These are phyloP conservation scores for Alloscopus bannaensis DNA, from an alignment of 2,888 invertebrate genomes.

Conservation along the genomic window DNA sequence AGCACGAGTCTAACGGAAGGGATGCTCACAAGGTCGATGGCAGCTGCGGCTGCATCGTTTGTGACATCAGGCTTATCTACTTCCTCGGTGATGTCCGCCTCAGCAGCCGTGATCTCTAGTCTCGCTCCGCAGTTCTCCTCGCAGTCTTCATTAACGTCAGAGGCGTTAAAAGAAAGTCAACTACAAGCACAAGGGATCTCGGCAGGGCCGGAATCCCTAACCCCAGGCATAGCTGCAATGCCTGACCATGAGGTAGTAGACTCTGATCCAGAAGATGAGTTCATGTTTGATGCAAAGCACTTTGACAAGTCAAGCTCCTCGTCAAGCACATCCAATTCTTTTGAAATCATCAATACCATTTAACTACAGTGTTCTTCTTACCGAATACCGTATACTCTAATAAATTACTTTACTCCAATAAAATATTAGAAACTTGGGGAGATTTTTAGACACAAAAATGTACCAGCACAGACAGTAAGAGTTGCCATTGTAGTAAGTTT, in stretches of 20 bases:
- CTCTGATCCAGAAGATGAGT: constrained; percentile 69
- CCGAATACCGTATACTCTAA: too few relatives aligned
- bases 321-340: constrained; percentile 67
- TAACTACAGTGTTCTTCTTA: too few relatives aligned
- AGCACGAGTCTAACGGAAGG: constrained; percentile 47
- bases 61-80: constrained; percentile 43
- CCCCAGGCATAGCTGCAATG: constrained; percentile 54
- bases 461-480: too few relatives aligned
- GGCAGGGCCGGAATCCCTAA: constrained; percentile 66
- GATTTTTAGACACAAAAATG: too few relatives aligned
- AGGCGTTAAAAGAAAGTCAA: constrained; percentile 39
- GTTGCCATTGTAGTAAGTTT: too few relatives aligned
- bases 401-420: too few relatives aligned
- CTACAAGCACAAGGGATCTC: constrained; percentile 4
- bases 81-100: constrained; percentile 50
- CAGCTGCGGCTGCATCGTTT: constrained; percentile 55
- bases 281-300: constrained; percentile 71
- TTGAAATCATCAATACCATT: constrained; percentile 68
- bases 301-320: constrained; percentile 69
- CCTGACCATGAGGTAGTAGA: constrained; percentile 64
- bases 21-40: constrained; percentile 51
- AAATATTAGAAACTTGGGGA: neutral
- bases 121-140: constrained; percentile 47
- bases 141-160: constrained; percentile 25
- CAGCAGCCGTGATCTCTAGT: constrained; percentile 59